Evolutionary conservation across 2,113 vertebrate genomes (phyloP), one percentile per base, ranked within the genome.

Genomic region (Archocentrus centrarchus): DNA sequence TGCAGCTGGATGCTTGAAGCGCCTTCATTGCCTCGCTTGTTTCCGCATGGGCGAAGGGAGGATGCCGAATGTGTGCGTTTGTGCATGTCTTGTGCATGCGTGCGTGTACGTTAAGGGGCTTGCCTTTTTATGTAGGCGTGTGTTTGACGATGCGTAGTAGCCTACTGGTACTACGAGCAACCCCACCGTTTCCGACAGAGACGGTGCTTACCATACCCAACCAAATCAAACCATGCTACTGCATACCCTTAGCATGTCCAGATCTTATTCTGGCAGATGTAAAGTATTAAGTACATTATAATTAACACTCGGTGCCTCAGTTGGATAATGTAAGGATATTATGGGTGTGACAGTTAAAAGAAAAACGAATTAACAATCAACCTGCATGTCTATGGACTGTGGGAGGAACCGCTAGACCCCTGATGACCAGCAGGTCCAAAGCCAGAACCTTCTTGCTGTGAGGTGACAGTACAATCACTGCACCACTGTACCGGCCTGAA

Each of bases 31-130:
- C 18, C 62, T 76, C 53, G 70, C 77, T 75, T 68, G 83, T 91
- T 93, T 94, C 89, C 85, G 89, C 86, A 89, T 88, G 85, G 81
- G 82, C 78, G 83, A 85, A 76, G 63, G 75, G 87, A 80, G 50
- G 55, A 3, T 78, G 17, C 22, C 78, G 60, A 15, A 35, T 81
- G 47, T 80, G 87, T 86, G 61, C 30, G 64, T 80, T 11, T 73
- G 35, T 76, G 83, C 30, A 11, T 57, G 63, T 73, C 30, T 77
- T 61, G 80, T 10, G 55, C 55, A 15, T 50, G 75, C 32, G 77
- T 41, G 64, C 79, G 73, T 41, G 84, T 85, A 73, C 61, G 79
- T 78, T 20, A 64, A 30, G 82, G 84, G 77, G 86, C 79, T 87
- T 88, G 81, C 83, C 82, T 88, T 73, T 35, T 35, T 59, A 11